Conservation (phyloP, 1,140 invertebrate genomes). For the Drosophila repleta region DNA sequence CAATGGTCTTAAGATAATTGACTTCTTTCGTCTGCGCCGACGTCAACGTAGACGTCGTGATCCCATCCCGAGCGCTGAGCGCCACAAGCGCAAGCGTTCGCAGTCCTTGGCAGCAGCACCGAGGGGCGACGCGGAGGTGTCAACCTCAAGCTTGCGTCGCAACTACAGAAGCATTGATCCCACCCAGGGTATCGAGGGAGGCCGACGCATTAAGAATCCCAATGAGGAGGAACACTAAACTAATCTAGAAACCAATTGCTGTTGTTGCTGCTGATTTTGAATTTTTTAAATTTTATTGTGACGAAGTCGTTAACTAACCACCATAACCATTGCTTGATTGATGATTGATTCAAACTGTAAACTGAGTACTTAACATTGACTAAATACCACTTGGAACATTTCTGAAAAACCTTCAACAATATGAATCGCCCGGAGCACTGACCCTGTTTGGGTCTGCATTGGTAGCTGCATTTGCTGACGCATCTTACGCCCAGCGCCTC, state of each 20-base stretch:
- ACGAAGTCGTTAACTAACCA: no score
- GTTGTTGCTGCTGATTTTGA: no score
- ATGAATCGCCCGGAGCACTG: slow-evolving; percentile 49
- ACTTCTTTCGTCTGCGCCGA: background rate
- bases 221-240: no score
- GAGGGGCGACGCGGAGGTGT: background rate
- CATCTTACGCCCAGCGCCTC: slow-evolving; percentile 41
- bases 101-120: background rate
- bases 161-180: slow-evolving; percentile 29
- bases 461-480: slow-evolving; percentile 45
- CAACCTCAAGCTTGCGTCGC: background rate
- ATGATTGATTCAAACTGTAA: no score
- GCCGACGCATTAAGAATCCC: no score
- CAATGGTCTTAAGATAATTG: background rate
- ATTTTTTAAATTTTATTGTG: no score
- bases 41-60: background rate
- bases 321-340: no score
- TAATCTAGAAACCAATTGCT: no score
- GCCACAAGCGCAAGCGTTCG: background rate
- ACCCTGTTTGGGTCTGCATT: slow-evolving; percentile 44
- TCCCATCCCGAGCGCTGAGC: slow-evolving; percentile 24
- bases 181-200: slow-evolving; percentile 22
- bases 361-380: no score
- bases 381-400: no score
- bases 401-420: slow-evolving; percentile 2